Evolutionary conservation across 2,888 invertebrate species (phyloP).

Genomic region (Onchidella celtica): DNA sequence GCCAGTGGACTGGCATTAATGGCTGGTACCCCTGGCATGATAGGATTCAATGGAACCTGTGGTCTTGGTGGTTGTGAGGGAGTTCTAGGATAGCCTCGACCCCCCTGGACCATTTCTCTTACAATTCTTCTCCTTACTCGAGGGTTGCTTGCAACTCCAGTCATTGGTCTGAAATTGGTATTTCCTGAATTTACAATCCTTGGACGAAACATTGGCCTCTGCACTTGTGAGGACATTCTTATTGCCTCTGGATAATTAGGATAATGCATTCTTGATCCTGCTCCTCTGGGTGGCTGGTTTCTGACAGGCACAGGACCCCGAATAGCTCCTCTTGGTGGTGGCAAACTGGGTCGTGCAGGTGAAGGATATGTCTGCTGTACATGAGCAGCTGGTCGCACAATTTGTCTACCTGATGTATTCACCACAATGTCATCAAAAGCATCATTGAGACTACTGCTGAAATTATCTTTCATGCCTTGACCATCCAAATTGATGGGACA

Average conservation of each 20-base stretch:
- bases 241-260: not conserved
- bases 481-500: conserved; percentile 46
- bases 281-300: not conserved
- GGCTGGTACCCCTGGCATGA: not conserved
- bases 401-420: conserved; percentile 41
- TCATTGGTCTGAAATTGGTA: not conserved
- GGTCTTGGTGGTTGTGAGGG: not conserved
- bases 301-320: not conserved
- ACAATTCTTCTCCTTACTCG: not conserved
- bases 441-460: conserved; percentile 47
- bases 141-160: not conserved
- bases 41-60: not conserved
- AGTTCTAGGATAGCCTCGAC: not conserved
- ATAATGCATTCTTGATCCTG: not conserved
- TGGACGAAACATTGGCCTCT: not conserved
- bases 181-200: not conserved
- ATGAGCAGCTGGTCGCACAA: not conserved
- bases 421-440: conserved; percentile 50
- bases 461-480: conserved; percentile 43
- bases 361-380: not conserved
- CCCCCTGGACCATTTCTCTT: not conserved
- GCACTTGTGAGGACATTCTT: not conserved
- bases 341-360: not conserved
- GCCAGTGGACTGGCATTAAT: not conserved
- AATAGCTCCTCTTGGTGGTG: not conserved